Base-by-base conservation (phyloP, 2,888 invertebrate genomes). In the Amaurobius ferox region DNA sequence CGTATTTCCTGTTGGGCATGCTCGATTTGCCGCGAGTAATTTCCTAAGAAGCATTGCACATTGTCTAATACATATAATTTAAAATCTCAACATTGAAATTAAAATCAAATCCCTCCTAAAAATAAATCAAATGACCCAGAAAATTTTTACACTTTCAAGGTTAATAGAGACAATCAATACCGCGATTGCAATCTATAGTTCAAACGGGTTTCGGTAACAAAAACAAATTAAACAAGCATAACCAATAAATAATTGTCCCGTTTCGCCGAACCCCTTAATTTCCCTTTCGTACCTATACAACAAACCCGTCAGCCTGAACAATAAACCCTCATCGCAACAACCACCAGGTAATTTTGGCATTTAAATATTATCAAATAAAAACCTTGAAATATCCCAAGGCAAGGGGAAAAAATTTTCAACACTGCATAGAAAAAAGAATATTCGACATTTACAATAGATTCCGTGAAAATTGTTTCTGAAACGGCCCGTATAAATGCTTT, bases 351-450 rank as follows among this genome's bases (percentile, higher is more conserved):
- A 55, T 55, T 55, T 55, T 23, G 23, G 23, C 23, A 23, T 55
- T 55, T 55, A 55, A 55, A 19, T 55, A 55, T 19, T 23, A 19
- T 6, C 19, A 3, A 5, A 23, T 1, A 3, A 23, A 26, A 40
- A 26, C 68, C 68, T 68, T 68, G 68, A 68, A 68, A 68, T 40
- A 32, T 40, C 68, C 32, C 40, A 68, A 68, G 68, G 68, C 28
- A 55, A 55, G 1, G 23, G 23, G 1, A n/a, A n/a, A 23, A 5
- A 23, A 23, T 55, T 55, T 55, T 3, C 55, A 3, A n/a, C n/a
- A n/a, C n/a, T n/a, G 1, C 7, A 11, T 23, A 11, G 1, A 55
- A 23, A 55, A 55, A 55, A 55, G 23, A 23, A 55, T n/a, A n/a
- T 55, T 55, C 55, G 2, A 23, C 55, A 55, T 55, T 55, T 55